Evolutionary conservation across 2,888 invertebrate species (phyloP).

Genomic region (Scaptomyza parva): DNA sequence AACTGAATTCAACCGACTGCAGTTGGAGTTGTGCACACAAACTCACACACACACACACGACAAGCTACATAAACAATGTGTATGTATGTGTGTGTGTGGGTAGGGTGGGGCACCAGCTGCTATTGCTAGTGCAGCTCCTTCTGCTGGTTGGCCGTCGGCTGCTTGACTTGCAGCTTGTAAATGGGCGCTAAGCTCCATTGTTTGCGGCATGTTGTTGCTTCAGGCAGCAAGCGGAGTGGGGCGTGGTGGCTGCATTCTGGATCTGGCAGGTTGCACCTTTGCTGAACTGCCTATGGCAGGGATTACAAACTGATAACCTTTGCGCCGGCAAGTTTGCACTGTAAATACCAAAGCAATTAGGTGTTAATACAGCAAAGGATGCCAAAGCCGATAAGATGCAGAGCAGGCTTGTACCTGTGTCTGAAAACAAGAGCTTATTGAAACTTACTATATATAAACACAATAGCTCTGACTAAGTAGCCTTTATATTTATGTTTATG

Average conservation of each 20-base stretch:
- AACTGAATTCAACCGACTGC: conserved; percentile 57
- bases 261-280: conserved; percentile 24
- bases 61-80: conserved; percentile 16
- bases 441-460: background rate
- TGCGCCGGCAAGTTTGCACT: conserved; percentile 24
- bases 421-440: background rate
- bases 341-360: conserved; percentile 47
- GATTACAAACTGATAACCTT: conserved; percentile 37
- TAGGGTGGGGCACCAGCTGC: conserved; percentile 44
- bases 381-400: background rate
- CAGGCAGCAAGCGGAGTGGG: background rate
- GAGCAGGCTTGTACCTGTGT: background rate
- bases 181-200: conserved; percentile 68
- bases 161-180: conserved; percentile 72
- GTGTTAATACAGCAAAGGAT: conserved; percentile 33
- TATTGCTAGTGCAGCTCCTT: conserved; percentile 23
- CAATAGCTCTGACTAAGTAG: background rate
- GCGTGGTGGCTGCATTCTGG: background rate
- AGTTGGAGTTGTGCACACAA: conserved; percentile 39
- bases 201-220: conserved; percentile 53
- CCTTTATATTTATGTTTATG: background rate
- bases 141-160: conserved; percentile 43
- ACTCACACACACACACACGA: conserved; percentile 16
- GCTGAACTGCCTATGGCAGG: conserved; percentile 32
- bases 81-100: conserved; percentile 7